phyloP scores from a whole-genome alignment of 2,888 invertebrate genomes.

The Pseudococcus longispinus region DNA sequence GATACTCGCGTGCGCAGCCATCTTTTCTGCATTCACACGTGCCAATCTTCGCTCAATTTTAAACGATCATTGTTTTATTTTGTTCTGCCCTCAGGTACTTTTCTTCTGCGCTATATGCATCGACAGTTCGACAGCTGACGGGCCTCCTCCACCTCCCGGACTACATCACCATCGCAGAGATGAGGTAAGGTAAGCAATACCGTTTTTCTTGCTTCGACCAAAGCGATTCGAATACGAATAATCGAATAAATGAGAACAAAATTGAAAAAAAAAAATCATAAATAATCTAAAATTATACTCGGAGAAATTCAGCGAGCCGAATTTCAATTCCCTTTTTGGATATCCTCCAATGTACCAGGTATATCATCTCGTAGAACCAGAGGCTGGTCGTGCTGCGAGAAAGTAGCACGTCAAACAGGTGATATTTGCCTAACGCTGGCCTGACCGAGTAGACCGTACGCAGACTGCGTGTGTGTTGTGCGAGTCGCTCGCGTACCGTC shows the following conservation, averaged over 20 bases:
- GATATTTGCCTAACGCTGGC: conserved; percentile 7
- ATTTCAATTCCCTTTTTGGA: neutral
- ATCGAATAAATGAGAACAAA: too few species aligned
- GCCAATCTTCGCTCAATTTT: neutral
- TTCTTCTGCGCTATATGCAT: neutral
- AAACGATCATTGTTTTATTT: neutral
- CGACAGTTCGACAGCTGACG: neutral
- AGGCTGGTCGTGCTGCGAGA: neutral
- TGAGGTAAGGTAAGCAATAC: conserved; percentile 53
- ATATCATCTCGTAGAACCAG: neutral
- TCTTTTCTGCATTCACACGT: neutral
- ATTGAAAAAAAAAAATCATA: too few species aligned
- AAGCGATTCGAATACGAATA: neutral
- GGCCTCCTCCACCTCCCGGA: neutral
- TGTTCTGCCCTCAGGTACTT: neutral
- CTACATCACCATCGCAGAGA: conserved; percentile 40
- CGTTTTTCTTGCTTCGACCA: neutral
- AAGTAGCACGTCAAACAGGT: conserved; percentile 1
- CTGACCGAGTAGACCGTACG: neutral
- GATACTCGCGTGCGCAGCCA: too few species aligned
- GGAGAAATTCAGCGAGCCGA: too few species aligned
- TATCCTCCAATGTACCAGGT: neutral
- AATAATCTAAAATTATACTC: too few species aligned
- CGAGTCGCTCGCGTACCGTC: neutral
- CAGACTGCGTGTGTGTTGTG: neutral